phyloP scores from a whole-genome alignment of 2,113 vertebrate species.

The Numenius arquata region DNA sequence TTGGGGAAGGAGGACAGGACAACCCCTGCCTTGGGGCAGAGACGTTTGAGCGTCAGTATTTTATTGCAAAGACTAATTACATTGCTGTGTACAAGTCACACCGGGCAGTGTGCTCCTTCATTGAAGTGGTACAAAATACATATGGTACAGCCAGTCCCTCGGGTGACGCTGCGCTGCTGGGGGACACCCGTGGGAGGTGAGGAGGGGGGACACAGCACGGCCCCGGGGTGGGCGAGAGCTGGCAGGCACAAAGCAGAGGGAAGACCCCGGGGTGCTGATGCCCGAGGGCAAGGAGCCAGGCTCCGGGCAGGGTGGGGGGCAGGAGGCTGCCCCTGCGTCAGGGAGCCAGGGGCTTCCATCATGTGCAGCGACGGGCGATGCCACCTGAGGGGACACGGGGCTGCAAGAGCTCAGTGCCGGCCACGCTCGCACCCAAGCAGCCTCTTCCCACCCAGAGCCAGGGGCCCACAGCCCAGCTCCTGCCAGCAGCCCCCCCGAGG shows the following conservation, averaged over 20 bases:
- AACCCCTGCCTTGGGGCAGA: not conserved
- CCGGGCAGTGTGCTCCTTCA: slow-evolving; percentile 63
- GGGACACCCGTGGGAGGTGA: not conserved
- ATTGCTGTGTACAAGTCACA: slow-evolving; percentile 71
- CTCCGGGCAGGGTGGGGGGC: not conserved
- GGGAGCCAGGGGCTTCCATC: slow-evolving; percentile 35
- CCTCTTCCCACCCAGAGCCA: not conserved
- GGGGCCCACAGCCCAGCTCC: not conserved
- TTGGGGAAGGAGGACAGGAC: not conserved
- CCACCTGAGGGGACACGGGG: accelerated
- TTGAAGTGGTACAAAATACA: slow-evolving; percentile 74
- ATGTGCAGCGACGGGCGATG: slow-evolving; percentile 14
- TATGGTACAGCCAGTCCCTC: slow-evolving; percentile 49
- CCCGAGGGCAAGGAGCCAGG: not conserved
- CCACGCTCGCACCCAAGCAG: not conserved
- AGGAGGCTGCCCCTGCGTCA: slow-evolving; percentile 41
- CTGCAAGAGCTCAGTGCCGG: not conserved
- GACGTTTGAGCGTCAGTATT: slow-evolving; percentile 20
- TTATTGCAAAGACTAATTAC: slow-evolving; percentile 77
- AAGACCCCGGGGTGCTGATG: not conserved
- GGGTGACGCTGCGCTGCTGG: not conserved
- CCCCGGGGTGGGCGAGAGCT: not conserved
- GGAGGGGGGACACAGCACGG: not conserved
- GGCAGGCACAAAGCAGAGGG: not conserved
- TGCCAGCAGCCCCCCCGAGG: not conserved